Evolutionary conservation across 2,888 invertebrate genomes (phyloP), one percentile per base, ranked within the genome.

Genomic region (Drosophila incognita): DNA sequence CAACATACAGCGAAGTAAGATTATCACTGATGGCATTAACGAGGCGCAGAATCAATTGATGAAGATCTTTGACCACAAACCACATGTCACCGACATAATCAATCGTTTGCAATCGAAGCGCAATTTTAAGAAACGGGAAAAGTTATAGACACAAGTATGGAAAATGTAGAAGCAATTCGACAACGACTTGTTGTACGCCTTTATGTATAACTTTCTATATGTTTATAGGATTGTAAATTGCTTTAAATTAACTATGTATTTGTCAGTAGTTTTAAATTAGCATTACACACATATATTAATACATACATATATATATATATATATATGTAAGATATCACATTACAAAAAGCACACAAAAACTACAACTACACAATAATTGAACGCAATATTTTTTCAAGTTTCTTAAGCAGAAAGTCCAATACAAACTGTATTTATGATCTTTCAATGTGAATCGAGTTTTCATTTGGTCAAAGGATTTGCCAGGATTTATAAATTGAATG

Each of bases 1-100:
- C 59, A 98, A 98, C 93, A 96, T 98, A 93, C 99, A 99, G 94
- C 95, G 99, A 62, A 97, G 98, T 92, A 97, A 97, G 94, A 96
- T 98, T 74, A 97, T 98, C 51, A 96, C 97, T 76, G 98, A 99
- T 92, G 98, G 98, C 75, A 96, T 98, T 93, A 95, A 95, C 74
- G 99, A 99, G 92, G 97, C 98, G 1, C 96, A 97, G 85, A 95
- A 95, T 72, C 97, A 98, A 92, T 96, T 98, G 76, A 95, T 97
- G 92, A 96, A 97, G 90, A 96, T 98, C 74, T 97, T 98, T 91
- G 97, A 98, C 79, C 98, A 99, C 92, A 97, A 98, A 93, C 95
- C 95, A 61, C 96, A 97, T 84, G 97, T 98, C 46, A 95, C 96
- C 21, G 98, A 98, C 91, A 98, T 99, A 87, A 95, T 99, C 68